Base-by-base conservation (phyloP, 2,888 invertebrate species). In the Drosophila gaucha region DNA sequence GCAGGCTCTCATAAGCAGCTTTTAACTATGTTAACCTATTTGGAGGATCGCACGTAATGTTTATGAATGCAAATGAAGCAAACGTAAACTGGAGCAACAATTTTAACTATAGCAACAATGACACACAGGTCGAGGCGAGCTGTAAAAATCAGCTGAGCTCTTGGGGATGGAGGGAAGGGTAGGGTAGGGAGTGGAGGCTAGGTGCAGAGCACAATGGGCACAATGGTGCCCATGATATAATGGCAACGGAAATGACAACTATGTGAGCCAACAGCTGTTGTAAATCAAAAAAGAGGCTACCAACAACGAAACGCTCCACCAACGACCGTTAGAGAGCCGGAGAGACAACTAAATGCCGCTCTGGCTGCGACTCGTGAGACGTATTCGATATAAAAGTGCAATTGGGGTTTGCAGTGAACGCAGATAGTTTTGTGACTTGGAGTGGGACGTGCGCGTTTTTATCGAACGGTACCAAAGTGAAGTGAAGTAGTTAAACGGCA, bases 361-460 rank as follows among this genome's bases (percentile, higher is more conserved):
- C 64, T 20, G 31, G 31, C 46, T 47, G 22, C 22, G 35, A 18
- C 30, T 67, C 57, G 59, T 26, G 47, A 41, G 72, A 47, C 55
- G 36, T 65, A 52, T 67, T 64, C 65, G 76, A 80, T 87, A 89
- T 87, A 87, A 87, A 87, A 87, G 89, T 82, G 82, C 89, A 89
- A 88, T 84, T 79, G 82, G 74, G 77, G 50, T 49, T 64, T 67
- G 69, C 73, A 77, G 73, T 68, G 70, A 82, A 57, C 78, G 83
- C 87, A 87, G 89, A 88, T 86, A 84, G 70, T 65, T 72, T 84
- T 84, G 80, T 72, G 74, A 62, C 84, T 79, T 77, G 66, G 69
- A 78, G 82, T 82, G 86, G 84, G 70, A 73, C 71, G 73, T 74
- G 74, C 57, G 77, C 63, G 72, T 46, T 54, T 35, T 49, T 55